Evolutionary conservation across 35 echinoderm and acorn worm species (phyloP).

Genomic region (Heliocidaris tuberculata): DNA sequence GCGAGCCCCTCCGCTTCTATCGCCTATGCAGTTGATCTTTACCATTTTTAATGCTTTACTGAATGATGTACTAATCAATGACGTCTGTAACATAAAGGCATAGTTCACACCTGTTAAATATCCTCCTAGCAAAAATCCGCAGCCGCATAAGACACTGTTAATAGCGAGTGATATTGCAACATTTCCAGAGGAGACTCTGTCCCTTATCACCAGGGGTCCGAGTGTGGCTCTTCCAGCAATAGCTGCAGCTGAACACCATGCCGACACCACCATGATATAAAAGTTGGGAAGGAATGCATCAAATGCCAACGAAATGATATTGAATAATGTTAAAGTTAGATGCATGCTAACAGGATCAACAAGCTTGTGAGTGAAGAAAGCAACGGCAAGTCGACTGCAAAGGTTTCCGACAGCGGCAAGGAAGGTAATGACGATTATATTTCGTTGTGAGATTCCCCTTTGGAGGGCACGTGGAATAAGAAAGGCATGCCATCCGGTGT

Average conservation of each 20-base stretch:
- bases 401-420: background rate
- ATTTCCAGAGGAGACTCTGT: background rate
- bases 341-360: background rate
- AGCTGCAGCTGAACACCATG: background rate
- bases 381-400: background rate
- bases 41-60: too few relatives aligned
- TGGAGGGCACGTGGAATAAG: background rate
- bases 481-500: too few relatives aligned
- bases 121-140: background rate
- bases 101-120: background rate
- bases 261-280: background rate
- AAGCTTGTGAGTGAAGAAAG: background rate
- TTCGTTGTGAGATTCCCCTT: background rate
- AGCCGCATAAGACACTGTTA: background rate
- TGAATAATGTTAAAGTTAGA: background rate
- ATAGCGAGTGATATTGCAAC: background rate
- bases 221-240: background rate
- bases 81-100: too few relatives aligned
- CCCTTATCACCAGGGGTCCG: background rate
- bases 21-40: too few relatives aligned
- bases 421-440: background rate
- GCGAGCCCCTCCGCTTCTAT: too few relatives aligned
- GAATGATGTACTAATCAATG: too few relatives aligned
- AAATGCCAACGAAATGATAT: background rate
- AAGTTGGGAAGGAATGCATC: background rate